Evolutionary conservation across 2,113 vertebrate genomes (phyloP).

Genomic region (Dolichallabes microphthalmus): DNA sequence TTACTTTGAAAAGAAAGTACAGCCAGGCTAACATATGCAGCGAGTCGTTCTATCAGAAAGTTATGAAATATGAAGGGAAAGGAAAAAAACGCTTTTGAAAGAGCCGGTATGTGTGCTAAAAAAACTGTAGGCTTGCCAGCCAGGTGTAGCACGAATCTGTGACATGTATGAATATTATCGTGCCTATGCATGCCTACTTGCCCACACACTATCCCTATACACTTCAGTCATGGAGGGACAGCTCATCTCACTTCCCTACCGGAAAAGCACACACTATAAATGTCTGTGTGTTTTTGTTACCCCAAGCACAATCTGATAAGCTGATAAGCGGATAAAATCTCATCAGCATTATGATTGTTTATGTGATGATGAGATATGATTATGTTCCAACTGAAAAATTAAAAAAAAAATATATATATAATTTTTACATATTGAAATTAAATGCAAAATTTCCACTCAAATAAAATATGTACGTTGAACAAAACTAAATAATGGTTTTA

Average conservation of each 20-base stretch:
- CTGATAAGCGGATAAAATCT: neutral
- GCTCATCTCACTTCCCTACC: neutral
- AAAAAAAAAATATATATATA: no score
- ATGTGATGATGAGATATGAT: no score
- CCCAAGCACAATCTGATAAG: neutral
- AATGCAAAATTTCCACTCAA: no score
- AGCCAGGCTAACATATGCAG: neutral
- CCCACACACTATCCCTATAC: constrained; percentile 9
- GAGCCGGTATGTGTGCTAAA: neutral
- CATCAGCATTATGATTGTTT: neutral
- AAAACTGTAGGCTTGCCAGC: neutral
- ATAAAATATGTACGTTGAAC: no score
- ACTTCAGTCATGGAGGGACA: neutral
- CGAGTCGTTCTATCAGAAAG: neutral
- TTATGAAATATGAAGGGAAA: neutral
- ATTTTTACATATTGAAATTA: no score
- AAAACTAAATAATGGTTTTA: no score
- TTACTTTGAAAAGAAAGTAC: constrained; percentile 21
- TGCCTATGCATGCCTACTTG: neutral
- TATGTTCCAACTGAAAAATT: no score
- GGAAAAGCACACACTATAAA: neutral
- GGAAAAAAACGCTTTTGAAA: neutral
- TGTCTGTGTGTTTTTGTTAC: neutral
- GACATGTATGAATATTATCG: neutral
- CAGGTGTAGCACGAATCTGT: neutral